These are phyloP conservation scores for Petrocephalus zakoni DNA, from an alignment of 2,113 vertebrate genomes.

Conservation along the genomic window DNA sequence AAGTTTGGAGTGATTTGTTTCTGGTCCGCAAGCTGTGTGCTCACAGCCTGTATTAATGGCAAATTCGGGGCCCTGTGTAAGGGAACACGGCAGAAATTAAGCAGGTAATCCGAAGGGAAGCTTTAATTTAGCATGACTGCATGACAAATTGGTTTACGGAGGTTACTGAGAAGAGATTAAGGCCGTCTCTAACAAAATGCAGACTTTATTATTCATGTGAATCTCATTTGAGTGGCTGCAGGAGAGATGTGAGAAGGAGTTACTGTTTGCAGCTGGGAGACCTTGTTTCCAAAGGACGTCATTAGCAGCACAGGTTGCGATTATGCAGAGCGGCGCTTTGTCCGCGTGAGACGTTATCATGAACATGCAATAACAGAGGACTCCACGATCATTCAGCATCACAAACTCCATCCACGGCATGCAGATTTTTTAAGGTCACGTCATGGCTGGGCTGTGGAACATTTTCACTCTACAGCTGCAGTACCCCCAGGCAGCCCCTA, in stretches of 20 bases:
- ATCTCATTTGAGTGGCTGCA: conserved; percentile 1
- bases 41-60: background rate
- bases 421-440: background rate
- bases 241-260: background rate
- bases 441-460: background rate
- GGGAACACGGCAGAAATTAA: background rate
- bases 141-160: background rate
- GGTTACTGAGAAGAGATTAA: background rate
- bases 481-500: background rate
- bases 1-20: background rate
- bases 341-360: background rate
- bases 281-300: background rate
- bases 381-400: background rate
- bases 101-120: background rate
- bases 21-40: background rate
- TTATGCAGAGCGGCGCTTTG: background rate
- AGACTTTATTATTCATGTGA: conserved; percentile 14
- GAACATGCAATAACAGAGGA: background rate
- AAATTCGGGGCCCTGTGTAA: no score
- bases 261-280: background rate
- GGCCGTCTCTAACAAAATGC: background rate
- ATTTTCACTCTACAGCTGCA: background rate
- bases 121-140: background rate
- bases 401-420: background rate
- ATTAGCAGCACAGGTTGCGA: background rate